A percentile compares a stretch with the other conserved stretches of the same genome.
phyloP scores from a whole-genome alignment of 2,888 invertebrate genomes.

The Agrochola circellaris region DNA sequence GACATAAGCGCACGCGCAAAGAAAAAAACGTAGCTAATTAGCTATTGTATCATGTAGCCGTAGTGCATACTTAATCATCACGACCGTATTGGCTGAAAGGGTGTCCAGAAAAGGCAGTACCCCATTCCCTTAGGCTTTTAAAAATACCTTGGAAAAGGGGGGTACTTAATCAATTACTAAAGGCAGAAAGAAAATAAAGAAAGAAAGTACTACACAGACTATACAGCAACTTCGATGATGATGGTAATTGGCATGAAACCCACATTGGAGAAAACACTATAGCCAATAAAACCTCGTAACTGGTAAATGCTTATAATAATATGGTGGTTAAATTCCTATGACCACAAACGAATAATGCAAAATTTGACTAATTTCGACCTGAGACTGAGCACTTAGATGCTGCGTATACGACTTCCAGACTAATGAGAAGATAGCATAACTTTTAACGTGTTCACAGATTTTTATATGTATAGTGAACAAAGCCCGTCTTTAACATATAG shows the following conservation, averaged over 20 bases:
- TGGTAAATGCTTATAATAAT: too few relatives aligned
- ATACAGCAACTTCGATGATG: too few relatives aligned
- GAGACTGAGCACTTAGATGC: background rate
- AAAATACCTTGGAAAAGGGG: background rate
- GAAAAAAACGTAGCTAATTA: slow-evolving; percentile 29
- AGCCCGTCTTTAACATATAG: too few relatives aligned
- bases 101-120: background rate
- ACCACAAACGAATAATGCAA: too few relatives aligned
- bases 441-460: background rate
- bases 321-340: too few relatives aligned
- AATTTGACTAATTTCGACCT: background rate
- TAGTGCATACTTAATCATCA: background rate
- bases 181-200: too few relatives aligned
- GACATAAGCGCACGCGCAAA: slow-evolving; percentile 63
- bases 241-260: too few relatives aligned
- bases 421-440: background rate
- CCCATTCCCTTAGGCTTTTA: background rate
- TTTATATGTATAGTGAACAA: background rate
- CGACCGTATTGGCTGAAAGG: background rate
- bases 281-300: too few relatives aligned
- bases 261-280: too few relatives aligned
- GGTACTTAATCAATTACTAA: background rate
- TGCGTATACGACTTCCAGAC: background rate
- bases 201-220: too few relatives aligned
- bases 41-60: slow-evolving; percentile 60